Conservation (phyloP, 2,888 invertebrate species). For the Lithosia quadra region DNA sequence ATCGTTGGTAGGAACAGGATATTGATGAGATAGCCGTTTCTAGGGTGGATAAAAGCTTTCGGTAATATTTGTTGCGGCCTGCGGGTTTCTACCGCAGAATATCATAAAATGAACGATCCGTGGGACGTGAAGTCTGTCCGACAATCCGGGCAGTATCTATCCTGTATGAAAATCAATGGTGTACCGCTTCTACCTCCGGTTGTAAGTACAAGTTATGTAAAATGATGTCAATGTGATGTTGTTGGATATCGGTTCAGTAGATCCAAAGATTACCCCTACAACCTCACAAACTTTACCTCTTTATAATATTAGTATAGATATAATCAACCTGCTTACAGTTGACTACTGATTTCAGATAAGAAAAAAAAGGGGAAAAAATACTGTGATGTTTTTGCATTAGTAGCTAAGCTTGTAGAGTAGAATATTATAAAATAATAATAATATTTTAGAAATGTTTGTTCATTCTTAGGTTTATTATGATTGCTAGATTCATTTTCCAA, state of each 20-base stretch:
- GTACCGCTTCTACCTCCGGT: slow-evolving; percentile 91
- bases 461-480: neutral
- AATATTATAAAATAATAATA: too few relatives aligned
- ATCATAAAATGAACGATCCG: slow-evolving; percentile 80
- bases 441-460: neutral
- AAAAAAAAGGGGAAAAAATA: too few relatives aligned
- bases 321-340: too few relatives aligned
- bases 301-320: too few relatives aligned
- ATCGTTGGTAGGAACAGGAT: slow-evolving; percentile 29
- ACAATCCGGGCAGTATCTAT: slow-evolving; percentile 84
- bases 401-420: neutral
- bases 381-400: neutral
- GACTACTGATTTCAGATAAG: too few relatives aligned
- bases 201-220: slow-evolving; percentile 82
- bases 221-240: neutral
- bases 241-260: too few relatives aligned
- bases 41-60: slow-evolving; percentile 11
- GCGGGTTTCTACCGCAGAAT: slow-evolving; percentile 29
- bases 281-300: too few relatives aligned
- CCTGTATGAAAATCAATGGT: slow-evolving; percentile 91
- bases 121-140: slow-evolving; percentile 83
- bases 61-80: slow-evolving; percentile 14
- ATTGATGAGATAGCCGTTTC: slow-evolving; percentile 41
- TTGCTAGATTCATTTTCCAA: too few relatives aligned
- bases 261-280: too few relatives aligned